phyloP scores from a whole-genome alignment of 23 tunicate species.

The Halocynthia roretzi region DNA sequence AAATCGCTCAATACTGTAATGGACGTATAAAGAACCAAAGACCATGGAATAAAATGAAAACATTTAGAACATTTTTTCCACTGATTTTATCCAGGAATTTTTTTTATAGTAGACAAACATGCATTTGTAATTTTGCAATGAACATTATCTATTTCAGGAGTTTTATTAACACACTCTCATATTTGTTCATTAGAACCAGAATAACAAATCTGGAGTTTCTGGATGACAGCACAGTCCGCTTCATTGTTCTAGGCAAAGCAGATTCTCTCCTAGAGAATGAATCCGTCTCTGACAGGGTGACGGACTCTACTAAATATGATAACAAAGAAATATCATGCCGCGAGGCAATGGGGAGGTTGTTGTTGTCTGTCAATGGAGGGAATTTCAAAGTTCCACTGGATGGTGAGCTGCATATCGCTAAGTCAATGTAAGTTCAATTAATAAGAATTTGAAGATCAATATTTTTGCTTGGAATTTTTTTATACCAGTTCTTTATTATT shows the following conservation, averaged over 20 bases:
- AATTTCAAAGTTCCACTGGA: conserved; percentile 19
- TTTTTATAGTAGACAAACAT: neutral
- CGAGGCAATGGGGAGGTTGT: conserved; percentile 28
- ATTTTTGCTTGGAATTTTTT: neutral
- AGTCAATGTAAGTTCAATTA: conserved; percentile 20
- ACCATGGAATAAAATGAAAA: neutral
- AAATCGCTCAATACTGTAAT: no score
- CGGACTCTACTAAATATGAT: neutral
- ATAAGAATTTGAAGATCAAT: no score
- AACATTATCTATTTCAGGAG: neutral
- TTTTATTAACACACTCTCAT: neutral
- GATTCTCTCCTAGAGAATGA: neutral
- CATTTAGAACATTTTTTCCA: neutral
- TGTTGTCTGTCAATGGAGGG: conserved; percentile 5
- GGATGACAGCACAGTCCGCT: neutral
- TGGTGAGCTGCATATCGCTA: conserved; percentile 14
- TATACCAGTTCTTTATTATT: no score
- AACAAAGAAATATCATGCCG: conserved; percentile 5
- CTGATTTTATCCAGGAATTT: conserved; percentile 4
- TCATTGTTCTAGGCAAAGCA: neutral
- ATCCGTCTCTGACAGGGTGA: neutral
- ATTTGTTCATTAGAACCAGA: neutral
- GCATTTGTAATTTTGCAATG: neutral
- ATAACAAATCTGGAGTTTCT: conserved; percentile 4
- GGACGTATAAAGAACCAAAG: no score